Percentiles rank a stretch among this genome's conserved stretches.
phyloP scores from a whole-genome alignment of 2,888 invertebrate species.

The Pollenia labialis region DNA sequence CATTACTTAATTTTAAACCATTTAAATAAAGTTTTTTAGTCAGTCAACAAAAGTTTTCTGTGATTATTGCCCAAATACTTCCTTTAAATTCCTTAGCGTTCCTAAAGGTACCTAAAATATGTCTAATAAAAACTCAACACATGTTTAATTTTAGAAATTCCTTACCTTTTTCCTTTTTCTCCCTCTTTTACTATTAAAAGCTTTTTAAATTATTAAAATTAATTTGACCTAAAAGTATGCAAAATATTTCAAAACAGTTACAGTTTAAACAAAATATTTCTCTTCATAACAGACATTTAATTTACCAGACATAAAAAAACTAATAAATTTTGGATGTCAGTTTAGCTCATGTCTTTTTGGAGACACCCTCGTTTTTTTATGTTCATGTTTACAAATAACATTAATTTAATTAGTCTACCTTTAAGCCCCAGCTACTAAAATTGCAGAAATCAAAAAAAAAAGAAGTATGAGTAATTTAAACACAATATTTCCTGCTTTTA shows the following conservation, averaged over 20 bases:
- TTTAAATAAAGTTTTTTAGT: neutral
- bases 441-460: neutral
- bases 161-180: neutral
- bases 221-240: constrained; percentile 52
- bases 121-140: neutral
- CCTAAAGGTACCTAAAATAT: constrained; percentile 9
- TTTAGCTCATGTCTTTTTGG: constrained; percentile 13
- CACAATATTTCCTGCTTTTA: constrained; percentile 16
- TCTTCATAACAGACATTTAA: neutral
- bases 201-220: constrained; percentile 39
- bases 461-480: neutral
- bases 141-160: constrained; percentile 46
- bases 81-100: constrained; percentile 12
- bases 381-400: constrained; percentile 61
- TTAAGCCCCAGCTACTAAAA: constrained; percentile 8
- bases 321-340: constrained; percentile 43
- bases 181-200: neutral
- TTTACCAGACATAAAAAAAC: neutral
- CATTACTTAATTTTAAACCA: neutral
- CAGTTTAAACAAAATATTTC: constrained; percentile 5
- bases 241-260: constrained; percentile 42
- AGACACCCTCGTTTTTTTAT: constrained; percentile 36
- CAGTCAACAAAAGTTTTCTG: neutral
- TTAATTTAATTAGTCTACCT: constrained; percentile 69
- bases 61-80: neutral